phyloP scores from a whole-genome alignment of 1,140 invertebrate species.

The Marisa cornuarietis region DNA sequence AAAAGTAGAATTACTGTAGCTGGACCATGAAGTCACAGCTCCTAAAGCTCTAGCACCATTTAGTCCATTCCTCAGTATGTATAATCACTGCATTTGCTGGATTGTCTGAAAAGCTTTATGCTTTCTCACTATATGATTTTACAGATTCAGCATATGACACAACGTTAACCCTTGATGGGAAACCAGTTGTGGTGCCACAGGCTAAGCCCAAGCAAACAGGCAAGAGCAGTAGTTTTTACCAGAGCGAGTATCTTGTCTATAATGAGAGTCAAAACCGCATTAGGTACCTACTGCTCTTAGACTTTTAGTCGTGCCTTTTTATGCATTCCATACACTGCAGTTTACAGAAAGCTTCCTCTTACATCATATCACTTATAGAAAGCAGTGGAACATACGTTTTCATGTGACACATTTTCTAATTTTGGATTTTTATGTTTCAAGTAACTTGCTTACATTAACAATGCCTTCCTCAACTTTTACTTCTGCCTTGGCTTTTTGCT shows the following conservation, averaged over 20 bases:
- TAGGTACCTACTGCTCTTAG: constrained; percentile 61
- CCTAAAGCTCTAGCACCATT: no score
- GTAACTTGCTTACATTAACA: background rate
- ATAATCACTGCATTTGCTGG: no score
- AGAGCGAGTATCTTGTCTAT: constrained; percentile 68
- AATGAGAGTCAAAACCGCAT: constrained; percentile 65
- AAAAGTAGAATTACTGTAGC: no score
- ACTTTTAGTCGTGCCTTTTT: constrained; percentile 38
- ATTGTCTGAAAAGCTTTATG: no score
- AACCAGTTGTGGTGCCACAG: constrained; percentile 64
- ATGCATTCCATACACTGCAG: background rate
- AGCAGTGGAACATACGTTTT: background rate
- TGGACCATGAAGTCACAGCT: no score
- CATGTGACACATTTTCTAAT: background rate
- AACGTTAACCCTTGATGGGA: constrained; percentile 58
- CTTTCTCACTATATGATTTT: background rate
- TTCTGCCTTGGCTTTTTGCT: no score
- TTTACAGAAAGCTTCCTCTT: background rate
- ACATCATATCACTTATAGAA: background rate
- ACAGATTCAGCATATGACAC: constrained; percentile 63
- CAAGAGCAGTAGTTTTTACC: constrained; percentile 55
- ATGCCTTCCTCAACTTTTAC: background rate
- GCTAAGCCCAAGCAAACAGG: constrained; percentile 57
- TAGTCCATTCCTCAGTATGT: no score
- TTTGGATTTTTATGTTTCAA: background rate